These are phyloP conservation scores for Caprella mutica DNA, from an alignment of 2,888 invertebrate genomes.

Conservation along the genomic window DNA sequence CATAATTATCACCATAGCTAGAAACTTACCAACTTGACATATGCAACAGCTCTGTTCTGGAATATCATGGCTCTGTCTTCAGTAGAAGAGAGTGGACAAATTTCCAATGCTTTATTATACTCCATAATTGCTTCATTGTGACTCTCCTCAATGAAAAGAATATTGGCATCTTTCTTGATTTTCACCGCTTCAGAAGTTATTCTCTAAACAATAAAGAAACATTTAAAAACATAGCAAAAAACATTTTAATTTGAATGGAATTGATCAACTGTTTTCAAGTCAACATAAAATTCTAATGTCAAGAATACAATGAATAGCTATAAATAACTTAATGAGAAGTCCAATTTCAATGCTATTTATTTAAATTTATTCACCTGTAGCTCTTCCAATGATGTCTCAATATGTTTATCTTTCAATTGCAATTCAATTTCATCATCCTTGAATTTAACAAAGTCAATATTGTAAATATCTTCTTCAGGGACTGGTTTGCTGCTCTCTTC, in stretches of 20 bases:
- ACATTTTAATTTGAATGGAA: neutral
- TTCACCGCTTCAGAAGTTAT: constrained; percentile 14
- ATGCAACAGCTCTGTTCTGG: constrained; percentile 29
- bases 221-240: neutral
- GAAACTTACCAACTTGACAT: constrained; percentile 17
- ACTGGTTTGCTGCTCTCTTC: no score
- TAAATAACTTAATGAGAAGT: no score
- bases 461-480: neutral
- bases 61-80: constrained; percentile 29
- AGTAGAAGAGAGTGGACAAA: constrained; percentile 23
- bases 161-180: constrained; percentile 22
- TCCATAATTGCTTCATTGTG: constrained; percentile 13
- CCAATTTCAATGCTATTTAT: no score
- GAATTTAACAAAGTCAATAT: neutral
- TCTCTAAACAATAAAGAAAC: neutral
- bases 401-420: constrained; percentile 1
- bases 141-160: constrained; percentile 12
- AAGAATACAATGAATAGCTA: neutral
- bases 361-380: constrained; percentile 6
- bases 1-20: neutral
- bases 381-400: constrained; percentile 1
- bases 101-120: constrained; percentile 28
- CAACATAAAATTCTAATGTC: neutral
- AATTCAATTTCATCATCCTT: constrained; percentile 1
- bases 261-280: no score